Base-by-base conservation (phyloP, 2,113 vertebrate species). In the Sylvietta virens region DNA sequence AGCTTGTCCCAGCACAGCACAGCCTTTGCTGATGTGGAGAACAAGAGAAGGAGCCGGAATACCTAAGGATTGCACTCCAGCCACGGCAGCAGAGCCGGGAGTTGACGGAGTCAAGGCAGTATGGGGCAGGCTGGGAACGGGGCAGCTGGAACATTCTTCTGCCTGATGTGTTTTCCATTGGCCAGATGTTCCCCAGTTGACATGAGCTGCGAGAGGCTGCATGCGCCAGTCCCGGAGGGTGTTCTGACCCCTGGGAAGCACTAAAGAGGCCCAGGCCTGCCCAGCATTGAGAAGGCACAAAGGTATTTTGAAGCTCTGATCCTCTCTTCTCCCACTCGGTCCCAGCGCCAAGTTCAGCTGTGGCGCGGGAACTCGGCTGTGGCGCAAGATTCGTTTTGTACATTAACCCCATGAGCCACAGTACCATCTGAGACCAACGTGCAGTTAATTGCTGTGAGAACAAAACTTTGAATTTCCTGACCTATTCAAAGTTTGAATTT, bases 231-330 rank as follows among this genome's bases (percentile, higher is more conserved):
- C 93, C 92, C 82, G 3, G 92, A 92, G 90, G 92, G 94, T 86
- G 88, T 95, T 97, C 92, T 92, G 93, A 96, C 88, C 92, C 95
- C 94, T 92, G 92, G 93, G 94, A 96, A 94, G 92, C 7, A 27
- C 64, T 91, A 95, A 96, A 93, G 82, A 94, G 92, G 71, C 71
- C 93, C 81, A 96, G 95, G 93, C 87, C 83, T 88, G 87, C 82
- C 81, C 39, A 2, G 71, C 82, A 81, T 57, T 14, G 51, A 88
- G 88, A 64, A 96, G 79, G 44, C 87, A 96, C 87, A 95, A 92
- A 96, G 94, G 95, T 97, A 95, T 96, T 96, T 86, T 56, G 51
- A 40, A 94, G 90, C 14, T 53, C 84, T 54, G 73, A 85, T 92
- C 37, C 5, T 70, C 58, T 94, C 54, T 69, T 91, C 79, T 90